phyloP scores from a whole-genome alignment of 2,888 invertebrate species.

The Capitulum mitella region DNA sequence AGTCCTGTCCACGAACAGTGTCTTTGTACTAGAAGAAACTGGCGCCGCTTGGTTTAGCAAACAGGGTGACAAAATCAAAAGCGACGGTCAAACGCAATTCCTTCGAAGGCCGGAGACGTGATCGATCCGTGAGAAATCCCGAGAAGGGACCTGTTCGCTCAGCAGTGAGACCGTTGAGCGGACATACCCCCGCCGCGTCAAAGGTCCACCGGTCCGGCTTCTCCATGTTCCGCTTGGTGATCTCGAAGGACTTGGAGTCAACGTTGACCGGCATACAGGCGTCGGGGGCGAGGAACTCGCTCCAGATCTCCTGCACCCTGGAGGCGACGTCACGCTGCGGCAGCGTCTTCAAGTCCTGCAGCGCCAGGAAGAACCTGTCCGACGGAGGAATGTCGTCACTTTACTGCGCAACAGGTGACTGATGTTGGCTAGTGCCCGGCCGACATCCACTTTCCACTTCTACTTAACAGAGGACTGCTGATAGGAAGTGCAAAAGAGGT shows the following conservation, averaged over 20 bases:
- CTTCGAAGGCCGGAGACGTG: too few relatives aligned
- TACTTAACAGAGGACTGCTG: too few relatives aligned
- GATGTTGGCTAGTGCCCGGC: too few relatives aligned
- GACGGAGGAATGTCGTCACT: too few relatives aligned
- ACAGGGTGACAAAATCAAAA: too few relatives aligned
- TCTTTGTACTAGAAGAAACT: not conserved
- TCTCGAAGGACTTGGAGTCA: conserved; percentile 82
- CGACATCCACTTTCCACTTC: too few relatives aligned
- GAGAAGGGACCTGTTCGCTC: too few relatives aligned
- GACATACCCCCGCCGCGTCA: conserved; percentile 89
- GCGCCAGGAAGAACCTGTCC: conserved; percentile 86
- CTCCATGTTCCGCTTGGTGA: conserved; percentile 70
- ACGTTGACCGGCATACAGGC: conserved; percentile 96
- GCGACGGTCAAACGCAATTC: too few relatives aligned
- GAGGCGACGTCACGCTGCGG: conserved; percentile 75
- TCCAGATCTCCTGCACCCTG: conserved; percentile 80
- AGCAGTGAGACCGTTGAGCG: too few relatives aligned
- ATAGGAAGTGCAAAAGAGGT: too few relatives aligned
- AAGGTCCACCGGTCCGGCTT: conserved; percentile 88
- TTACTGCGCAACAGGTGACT: too few relatives aligned
- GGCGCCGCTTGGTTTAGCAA: not conserved
- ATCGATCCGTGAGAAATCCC: too few relatives aligned
- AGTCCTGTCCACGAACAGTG: not conserved
- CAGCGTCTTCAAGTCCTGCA: conserved; percentile 81
- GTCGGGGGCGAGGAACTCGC: conserved; percentile 85